Percentiles rank a stretch among this genome's conserved stretches.
phyloP scores from a whole-genome alignment of 2,113 vertebrate species.

The Platysternon megacephalum region DNA sequence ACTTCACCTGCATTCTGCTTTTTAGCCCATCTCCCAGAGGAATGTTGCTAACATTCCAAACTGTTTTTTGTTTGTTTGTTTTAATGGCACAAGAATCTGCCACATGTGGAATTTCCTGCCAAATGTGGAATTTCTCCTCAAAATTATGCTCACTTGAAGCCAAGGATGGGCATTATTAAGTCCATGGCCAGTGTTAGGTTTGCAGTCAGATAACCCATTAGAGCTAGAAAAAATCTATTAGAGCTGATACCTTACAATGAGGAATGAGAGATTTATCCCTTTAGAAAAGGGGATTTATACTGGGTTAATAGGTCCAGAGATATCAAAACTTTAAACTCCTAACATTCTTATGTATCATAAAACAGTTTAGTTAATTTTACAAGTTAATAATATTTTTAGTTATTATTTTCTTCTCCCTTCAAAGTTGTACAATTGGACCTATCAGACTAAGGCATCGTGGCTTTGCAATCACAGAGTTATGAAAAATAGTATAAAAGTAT shows the following conservation, averaged over 20 bases:
- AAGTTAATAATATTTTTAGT: background rate
- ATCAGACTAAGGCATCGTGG: background rate
- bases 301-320: background rate
- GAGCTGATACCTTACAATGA: background rate
- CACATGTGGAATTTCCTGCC: fast-evolving
- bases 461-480: background rate
- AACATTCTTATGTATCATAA: background rate
- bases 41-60: background rate
- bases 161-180: background rate
- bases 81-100: background rate
- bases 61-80: too few species aligned
- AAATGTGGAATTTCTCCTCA: background rate
- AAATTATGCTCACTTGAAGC: background rate
- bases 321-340: background rate
- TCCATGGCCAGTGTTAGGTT: background rate
- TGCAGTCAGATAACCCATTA: background rate
- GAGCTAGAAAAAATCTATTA: background rate
- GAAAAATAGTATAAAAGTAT: background rate
- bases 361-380: background rate
- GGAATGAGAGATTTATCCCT: background rate
- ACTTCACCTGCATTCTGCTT: background rate
- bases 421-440: background rate
- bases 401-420: background rate
- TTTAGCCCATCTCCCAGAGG: background rate
- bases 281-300: background rate